Conservation (phyloP, 2,113 vertebrate genomes). For the Hyperoodon ampullatus region DNA sequence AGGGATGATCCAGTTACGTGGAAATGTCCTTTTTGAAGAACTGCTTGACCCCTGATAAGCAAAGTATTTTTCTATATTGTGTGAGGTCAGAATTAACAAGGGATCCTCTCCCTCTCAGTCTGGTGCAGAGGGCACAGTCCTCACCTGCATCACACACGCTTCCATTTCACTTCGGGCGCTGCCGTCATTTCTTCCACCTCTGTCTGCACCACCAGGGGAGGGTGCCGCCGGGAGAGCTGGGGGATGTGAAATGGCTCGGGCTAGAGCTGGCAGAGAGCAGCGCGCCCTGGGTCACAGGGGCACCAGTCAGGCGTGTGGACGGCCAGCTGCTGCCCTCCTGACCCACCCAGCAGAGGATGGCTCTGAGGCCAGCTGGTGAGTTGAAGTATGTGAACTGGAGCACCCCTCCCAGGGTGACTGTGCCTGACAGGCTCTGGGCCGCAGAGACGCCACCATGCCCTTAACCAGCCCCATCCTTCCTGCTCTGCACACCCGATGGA, state of each 20-base stretch:
- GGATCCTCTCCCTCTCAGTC: neutral
- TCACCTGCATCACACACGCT: fast-evolving
- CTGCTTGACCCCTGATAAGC: neutral
- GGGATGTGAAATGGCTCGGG: too few relatives aligned
- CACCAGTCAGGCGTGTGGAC: neutral
- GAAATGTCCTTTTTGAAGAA: neutral
- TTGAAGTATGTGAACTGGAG: neutral
- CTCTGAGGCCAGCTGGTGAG: neutral
- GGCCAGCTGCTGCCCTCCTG: neutral
- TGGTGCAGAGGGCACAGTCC: neutral
- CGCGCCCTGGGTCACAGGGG: neutral
- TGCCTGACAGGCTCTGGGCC: neutral
- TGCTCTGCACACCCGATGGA: neutral
- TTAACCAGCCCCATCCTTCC: neutral
- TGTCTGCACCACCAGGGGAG: neutral
- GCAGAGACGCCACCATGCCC: neutral
- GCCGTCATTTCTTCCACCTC: neutral
- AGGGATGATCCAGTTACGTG: too few relatives aligned
- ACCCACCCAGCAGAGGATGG: neutral
- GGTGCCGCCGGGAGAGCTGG: too few relatives aligned
- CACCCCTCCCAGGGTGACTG: neutral
- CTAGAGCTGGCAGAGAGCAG: neutral
- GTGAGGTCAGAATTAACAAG: neutral
- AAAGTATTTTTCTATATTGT: neutral
- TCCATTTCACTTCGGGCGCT: fast-evolving